Evolutionary conservation across 2,888 invertebrate genomes (phyloP), one percentile per base, ranked within the genome.

Genomic region (Epinotia brunnichana): DNA sequence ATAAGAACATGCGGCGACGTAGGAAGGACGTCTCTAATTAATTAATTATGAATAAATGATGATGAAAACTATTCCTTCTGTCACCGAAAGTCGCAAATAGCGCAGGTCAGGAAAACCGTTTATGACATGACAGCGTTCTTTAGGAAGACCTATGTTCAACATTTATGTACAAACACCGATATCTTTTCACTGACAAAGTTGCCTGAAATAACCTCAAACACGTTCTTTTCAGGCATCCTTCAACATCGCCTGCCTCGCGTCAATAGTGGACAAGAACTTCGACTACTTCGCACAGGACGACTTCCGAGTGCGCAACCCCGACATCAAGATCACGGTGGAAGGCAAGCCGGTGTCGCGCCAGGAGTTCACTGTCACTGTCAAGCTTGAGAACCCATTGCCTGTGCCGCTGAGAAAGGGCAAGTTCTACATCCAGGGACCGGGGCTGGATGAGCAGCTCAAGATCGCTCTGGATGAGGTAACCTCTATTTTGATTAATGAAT

Each of bases 211-310:
- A 44, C 10, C 3, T 29, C 13, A 56, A 29, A 29, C 5, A 0
- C 21, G 54, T 62, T n/a, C 57, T 69, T 82, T 77, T 0, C 82
- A 90, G 94, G 95, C 96, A 62, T 96, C 97, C 0, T 98, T 98
- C 87, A 97, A 97, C 82, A 96, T 98, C 66, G 95, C 97, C 3
- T 97, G 97, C 77, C 87, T 98, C 70, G 97, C 96, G 0, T 95
- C 95, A 1, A 96, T 98, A 35, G 95, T 95, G 60, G 96, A 97
- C 72, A 97, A 96, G 0, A 95, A 96, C 72, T 98, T 95, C 84
- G 98, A 98, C 82, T 98, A 97, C 85, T 97, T 96, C 83, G 97
- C 97, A 0, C 97, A 97, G 90, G 97, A 98, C 79, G 97, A 98
- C 89, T 98, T 98, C 85, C 94, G 97, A 78, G 96, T 98, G 4